Conservation (phyloP, 2,797 vertebrate species). For the Schizopygopsis pylzovi region DNA sequence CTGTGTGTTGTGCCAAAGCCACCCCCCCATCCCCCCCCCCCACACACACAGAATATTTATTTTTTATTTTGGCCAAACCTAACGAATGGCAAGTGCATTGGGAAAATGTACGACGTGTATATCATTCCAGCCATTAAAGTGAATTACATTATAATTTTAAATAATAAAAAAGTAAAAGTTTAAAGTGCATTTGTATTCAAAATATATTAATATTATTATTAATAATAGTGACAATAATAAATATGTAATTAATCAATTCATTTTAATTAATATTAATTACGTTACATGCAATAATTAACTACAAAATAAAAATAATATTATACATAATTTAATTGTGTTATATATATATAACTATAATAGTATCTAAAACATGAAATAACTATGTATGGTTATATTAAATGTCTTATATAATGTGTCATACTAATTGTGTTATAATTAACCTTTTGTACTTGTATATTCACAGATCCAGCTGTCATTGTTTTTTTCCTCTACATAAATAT, state of each 20-base stretch:
- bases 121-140: not conserved
- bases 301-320: too few species aligned
- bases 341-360: too few species aligned
- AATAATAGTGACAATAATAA: too few species aligned
- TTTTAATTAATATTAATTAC: too few species aligned
- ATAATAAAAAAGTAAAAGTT: not conserved
- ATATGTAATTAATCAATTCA: too few species aligned
- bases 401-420: too few species aligned
- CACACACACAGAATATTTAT: not conserved
- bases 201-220: not conserved
- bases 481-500: not conserved
- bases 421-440: too few species aligned
- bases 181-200: not conserved
- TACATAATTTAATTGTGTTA: too few species aligned
- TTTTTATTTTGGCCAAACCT: not conserved
- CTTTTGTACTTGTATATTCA: too few species aligned
- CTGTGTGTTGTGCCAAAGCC: slow-evolving; percentile 52
- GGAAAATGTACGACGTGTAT: not conserved
- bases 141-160: not conserved
- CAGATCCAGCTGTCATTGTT: not conserved
- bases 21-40: not conserved
- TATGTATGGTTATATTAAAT: too few species aligned
- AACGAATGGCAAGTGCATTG: not conserved
- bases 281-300: too few species aligned
- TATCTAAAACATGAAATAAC: too few species aligned